Conservation (phyloP, 2,888 invertebrate species). For the Tuberolachnus salignus region DNA sequence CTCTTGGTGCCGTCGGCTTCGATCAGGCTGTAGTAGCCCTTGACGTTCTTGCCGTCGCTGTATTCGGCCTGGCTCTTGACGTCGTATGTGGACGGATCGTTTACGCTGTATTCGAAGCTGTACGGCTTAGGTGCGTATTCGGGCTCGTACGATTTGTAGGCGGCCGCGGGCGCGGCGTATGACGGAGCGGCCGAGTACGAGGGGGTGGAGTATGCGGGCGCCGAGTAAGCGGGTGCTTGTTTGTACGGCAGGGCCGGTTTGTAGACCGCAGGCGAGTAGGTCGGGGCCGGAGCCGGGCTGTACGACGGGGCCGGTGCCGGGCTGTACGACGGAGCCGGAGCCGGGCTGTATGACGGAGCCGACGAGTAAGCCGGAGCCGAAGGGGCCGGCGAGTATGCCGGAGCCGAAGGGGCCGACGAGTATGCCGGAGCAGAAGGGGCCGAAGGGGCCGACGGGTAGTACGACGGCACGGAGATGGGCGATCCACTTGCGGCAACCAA, state of each 20-base stretch:
- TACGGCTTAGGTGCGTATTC: slow-evolving; percentile 16
- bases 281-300: slow-evolving; percentile 40
- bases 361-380: slow-evolving; percentile 47
- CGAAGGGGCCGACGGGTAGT: slow-evolving; percentile 16
- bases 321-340: slow-evolving; percentile 47
- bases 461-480: slow-evolving; percentile 43
- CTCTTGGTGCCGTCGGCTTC: slow-evolving; percentile 71
- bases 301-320: slow-evolving; percentile 40
- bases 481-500: slow-evolving; percentile 2
- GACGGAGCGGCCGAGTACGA: slow-evolving; percentile 11
- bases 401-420: not conserved
- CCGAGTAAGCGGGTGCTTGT: slow-evolving; percentile 28
- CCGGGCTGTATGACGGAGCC: slow-evolving; percentile 43
- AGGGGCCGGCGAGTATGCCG: slow-evolving; percentile 43
- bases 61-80: slow-evolving; percentile 34
- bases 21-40: slow-evolving; percentile 29
- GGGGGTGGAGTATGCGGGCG: slow-evolving; percentile 39
- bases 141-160: slow-evolving; percentile 24
- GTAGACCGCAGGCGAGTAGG: slow-evolving; percentile 31
- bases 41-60: slow-evolving; percentile 63
- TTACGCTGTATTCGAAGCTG: slow-evolving; percentile 44
- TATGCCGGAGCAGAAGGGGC: too few relatives aligned
- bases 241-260: slow-evolving; percentile 25
- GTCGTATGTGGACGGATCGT: slow-evolving; percentile 23
- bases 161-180: not conserved